Base-by-base conservation (phyloP, 1,140 invertebrate genomes). In the Propsilocerus akamusi region DNA sequence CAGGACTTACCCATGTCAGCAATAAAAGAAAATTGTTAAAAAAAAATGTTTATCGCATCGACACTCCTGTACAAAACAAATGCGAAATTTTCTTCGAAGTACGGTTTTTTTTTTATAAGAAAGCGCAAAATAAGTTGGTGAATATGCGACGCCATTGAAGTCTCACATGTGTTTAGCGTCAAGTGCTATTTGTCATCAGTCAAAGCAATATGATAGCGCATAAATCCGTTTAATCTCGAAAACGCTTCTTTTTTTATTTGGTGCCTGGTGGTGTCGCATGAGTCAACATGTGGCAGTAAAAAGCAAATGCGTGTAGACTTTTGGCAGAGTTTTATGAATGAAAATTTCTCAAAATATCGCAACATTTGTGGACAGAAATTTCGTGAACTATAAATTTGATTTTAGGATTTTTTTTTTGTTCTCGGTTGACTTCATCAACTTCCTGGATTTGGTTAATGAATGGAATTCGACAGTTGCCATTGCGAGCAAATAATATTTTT, bases 21-120 rank as follows among this genome's bases (percentile, higher is more conserved):
- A 41, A 41, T 41, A 41, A 41, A 41, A 41, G 34, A 41, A 41
- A 14, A 20, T 41, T 41, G 14, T 41, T 20, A 41, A 41, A 20
- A 41, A 41, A 20, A 41, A 41, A 41, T 41, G 17, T 41, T 41
- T 41, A 41, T 20, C 34, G 34, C 34, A 41, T 41, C 34, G 22
- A 14, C 34, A 17, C 34, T 41, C 34, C 17, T 41, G n/a, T n/a
- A n/a, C n/a, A n/a, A 30, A 30, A 30, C 28, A 30, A 30, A n/a
- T 30, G 11, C 10, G 28, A 7, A 30, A 30, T 12, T 30, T n/a
- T n/a, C n/a, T n/a, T n/a, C n/a, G n/a, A n/a, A n/a, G n/a, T n/a
- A n/a, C n/a, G n/a, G n/a, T n/a, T n/a, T n/a, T n/a, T n/a, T n/a
- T n/a, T n/a, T n/a, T n/a, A n/a, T n/a, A 30, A 30, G 6, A 3